Conservation (phyloP, 1,140 invertebrate genomes). For the Drosophila punjabiensis region DNA sequence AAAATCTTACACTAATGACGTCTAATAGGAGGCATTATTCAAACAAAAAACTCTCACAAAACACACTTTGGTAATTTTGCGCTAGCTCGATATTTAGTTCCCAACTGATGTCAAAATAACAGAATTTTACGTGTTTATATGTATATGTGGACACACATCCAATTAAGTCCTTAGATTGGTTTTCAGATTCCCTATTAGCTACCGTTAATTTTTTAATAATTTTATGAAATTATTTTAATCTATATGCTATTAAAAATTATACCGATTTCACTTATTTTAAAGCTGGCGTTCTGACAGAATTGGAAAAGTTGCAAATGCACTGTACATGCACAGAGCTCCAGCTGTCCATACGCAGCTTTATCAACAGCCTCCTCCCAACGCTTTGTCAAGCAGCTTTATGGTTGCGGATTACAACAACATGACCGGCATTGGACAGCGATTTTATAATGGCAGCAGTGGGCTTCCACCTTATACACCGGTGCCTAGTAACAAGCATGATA, state of each 20-base stretch:
- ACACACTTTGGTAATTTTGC: too few relatives aligned
- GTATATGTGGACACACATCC: too few relatives aligned
- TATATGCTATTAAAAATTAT: neutral
- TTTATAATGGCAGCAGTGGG: neutral
- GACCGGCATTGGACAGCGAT: neutral
- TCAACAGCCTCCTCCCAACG: neutral
- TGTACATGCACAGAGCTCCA: neutral
- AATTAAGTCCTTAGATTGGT: too few relatives aligned
- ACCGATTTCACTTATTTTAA: neutral
- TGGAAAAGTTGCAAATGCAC: neutral
- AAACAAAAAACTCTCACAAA: too few relatives aligned
- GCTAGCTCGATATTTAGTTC: too few relatives aligned
- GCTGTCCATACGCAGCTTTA: neutral
- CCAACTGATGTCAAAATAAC: too few relatives aligned
- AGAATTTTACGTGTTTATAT: too few relatives aligned
- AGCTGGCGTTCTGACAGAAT: slow-evolving; percentile 1
- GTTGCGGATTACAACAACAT: slow-evolving; percentile 4
- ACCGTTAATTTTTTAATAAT: neutral
- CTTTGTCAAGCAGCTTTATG: neutral
- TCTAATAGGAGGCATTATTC: too few relatives aligned
- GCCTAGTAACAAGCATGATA: neutral
- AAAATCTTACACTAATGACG: too few relatives aligned
- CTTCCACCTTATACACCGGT: neutral
- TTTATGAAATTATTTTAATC: neutral
- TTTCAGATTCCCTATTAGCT: too few relatives aligned